Percentiles rank a stretch among this genome's conserved stretches.
Evolutionary conservation across 2,113 vertebrate species (phyloP).

Genomic region (Myocastor coypus): DNA sequence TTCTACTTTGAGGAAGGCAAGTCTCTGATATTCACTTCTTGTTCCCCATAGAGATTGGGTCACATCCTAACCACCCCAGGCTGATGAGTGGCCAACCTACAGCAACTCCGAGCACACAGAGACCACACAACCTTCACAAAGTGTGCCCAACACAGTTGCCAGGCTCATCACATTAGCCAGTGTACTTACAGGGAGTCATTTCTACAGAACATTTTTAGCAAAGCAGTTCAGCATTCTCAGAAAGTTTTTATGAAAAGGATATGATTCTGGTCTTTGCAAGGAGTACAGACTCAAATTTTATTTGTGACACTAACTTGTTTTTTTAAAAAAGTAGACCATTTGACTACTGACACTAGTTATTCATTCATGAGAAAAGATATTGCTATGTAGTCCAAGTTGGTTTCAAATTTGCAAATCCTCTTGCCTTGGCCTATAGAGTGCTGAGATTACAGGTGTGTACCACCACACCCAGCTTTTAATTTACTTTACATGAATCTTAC

Average conservation of each 20-base stretch:
- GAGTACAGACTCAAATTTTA: slow-evolving; percentile 29
- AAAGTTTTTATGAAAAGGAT: slow-evolving; percentile 59
- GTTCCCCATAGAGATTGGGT: neutral
- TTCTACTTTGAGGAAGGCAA: neutral
- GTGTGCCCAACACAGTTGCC: neutral
- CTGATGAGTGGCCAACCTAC: neutral
- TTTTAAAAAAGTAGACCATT: neutral
- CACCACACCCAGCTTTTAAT: neutral
- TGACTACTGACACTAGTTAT: neutral
- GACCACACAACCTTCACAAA: neutral
- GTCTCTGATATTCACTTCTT: neutral
- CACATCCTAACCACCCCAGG: neutral
- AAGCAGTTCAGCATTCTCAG: slow-evolving; percentile 37
- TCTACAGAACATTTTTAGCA: slow-evolving; percentile 52
- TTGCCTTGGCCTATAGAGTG: neutral
- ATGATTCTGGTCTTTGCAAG: slow-evolving; percentile 41
- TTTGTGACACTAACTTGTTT: slow-evolving; percentile 10
- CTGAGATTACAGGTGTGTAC: neutral
- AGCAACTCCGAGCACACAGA: neutral
- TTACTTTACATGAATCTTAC: neutral
- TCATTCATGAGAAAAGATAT: neutral
- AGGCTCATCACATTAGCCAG: neutral
- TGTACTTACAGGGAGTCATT: neutral
- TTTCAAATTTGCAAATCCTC: neutral
- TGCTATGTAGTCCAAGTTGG: neutral